A percentile compares a stretch with the other conserved stretches of the same genome.
Evolutionary conservation across 2,888 invertebrate genomes (phyloP).

Genomic region (Silvanus unidentatus): DNA sequence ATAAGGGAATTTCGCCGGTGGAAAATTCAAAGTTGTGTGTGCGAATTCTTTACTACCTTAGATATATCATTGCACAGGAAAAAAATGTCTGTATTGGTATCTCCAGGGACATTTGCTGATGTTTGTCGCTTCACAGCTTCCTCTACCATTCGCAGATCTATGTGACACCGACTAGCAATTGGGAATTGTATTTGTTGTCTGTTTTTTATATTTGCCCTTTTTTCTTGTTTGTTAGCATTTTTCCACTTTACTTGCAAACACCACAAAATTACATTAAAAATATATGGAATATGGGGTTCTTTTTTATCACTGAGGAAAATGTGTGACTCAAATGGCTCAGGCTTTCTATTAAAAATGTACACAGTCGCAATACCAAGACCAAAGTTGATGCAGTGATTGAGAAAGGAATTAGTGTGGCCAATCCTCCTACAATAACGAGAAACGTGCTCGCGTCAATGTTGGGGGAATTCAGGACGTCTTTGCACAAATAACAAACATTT

Average conservation of each 20-base stretch:
- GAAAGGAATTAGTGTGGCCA: constrained; percentile 18
- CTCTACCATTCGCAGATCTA: not conserved
- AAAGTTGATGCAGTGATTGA: constrained; percentile 1
- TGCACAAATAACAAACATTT: constrained; percentile 37
- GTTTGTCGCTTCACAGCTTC: constrained; percentile 1
- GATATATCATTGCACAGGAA: no score
- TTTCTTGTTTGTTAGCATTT: no score
- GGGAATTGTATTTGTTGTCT: not conserved
- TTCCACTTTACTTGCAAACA: no score
- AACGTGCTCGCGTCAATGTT: constrained; percentile 34
- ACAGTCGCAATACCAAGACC: no score
- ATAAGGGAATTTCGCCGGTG: no score
- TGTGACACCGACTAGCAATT: constrained; percentile 3
- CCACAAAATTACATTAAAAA: no score
- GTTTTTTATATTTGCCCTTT: not conserved
- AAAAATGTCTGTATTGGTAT: not conserved
- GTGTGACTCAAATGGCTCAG: no score
- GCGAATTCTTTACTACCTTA: no score
- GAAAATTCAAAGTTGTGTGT: no score
- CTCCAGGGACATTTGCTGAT: not conserved
- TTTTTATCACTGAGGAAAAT: no score
- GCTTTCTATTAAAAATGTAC: no score
- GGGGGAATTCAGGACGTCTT: constrained; percentile 37
- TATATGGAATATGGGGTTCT: no score
- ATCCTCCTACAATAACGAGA: constrained; percentile 32